These are phyloP conservation scores for Lepidonotus clava DNA, from an alignment of 2,888 invertebrate genomes.

Conservation along the genomic window DNA sequence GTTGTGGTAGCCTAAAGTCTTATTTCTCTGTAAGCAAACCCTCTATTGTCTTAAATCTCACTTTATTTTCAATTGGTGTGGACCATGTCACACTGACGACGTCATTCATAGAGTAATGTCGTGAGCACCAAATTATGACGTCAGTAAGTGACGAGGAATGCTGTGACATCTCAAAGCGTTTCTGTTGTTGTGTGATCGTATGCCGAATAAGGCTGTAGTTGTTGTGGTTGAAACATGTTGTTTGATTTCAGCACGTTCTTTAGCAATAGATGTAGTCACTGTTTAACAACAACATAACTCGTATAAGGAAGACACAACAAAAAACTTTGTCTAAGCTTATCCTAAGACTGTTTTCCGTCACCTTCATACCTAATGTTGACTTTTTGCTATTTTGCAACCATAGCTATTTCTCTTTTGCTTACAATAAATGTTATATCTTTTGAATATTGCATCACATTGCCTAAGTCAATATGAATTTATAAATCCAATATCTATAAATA, in stretches of 20 bases:
- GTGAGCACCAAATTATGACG: background rate
- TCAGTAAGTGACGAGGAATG: slow-evolving; percentile 12
- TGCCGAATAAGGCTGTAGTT: background rate
- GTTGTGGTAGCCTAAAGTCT: background rate
- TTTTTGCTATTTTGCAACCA: too few species aligned
- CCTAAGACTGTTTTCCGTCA: too few species aligned
- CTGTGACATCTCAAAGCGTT: background rate
- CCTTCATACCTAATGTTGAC: too few species aligned
- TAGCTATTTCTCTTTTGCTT: too few species aligned
- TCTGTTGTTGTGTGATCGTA: slow-evolving; percentile 20
- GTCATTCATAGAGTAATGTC: background rate
- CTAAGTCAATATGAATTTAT: background rate
- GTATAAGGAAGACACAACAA: background rate
- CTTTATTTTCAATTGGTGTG: too few species aligned
- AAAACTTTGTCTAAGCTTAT: too few species aligned
- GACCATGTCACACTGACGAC: background rate
- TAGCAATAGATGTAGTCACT: background rate
- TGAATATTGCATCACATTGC: background rate
- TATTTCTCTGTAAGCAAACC: too few species aligned
- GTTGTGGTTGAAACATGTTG: background rate
- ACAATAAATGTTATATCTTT: background rate
- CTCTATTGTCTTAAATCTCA: too few species aligned
- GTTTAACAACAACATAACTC: background rate
- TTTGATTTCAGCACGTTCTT: slow-evolving; percentile 4
- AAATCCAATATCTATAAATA: background rate